These are phyloP conservation scores for Thyatira batis DNA, from an alignment of 2,888 invertebrate genomes.

Conservation along the genomic window DNA sequence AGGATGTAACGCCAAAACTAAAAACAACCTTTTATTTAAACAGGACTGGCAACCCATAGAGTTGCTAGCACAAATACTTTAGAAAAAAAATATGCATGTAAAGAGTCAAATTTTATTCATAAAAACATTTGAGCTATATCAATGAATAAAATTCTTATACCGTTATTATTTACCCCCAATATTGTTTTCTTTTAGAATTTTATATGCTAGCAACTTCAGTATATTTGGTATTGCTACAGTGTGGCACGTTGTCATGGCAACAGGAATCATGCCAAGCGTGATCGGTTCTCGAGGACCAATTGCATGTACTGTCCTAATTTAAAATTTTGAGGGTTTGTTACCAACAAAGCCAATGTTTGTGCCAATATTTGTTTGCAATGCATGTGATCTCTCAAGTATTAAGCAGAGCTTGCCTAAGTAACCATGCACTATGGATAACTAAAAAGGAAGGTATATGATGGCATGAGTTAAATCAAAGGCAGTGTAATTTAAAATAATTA, in stretches of 20 bases:
- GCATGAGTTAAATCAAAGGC: neutral
- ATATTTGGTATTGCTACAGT: conserved; percentile 34
- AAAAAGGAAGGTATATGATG: neutral
- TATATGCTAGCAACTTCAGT: conserved; percentile 55
- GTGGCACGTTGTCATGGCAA: conserved; percentile 57
- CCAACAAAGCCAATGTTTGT: conserved; percentile 20
- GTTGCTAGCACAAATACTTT: conserved; percentile 52
- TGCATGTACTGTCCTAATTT: conserved; percentile 26
- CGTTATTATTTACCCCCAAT: no score
- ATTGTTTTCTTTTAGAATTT: no score
- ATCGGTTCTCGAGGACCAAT: conserved; percentile 35
- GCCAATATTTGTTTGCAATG: conserved; percentile 19
- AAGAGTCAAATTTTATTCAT: no score
- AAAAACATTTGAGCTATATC: no score
- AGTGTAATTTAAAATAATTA: neutral
- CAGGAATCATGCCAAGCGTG: conserved; percentile 43
- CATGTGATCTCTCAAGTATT: neutral
- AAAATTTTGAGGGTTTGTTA: neutral
- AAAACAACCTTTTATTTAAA: conserved; percentile 9
- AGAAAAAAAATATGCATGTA: no score
- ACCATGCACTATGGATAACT: neutral
- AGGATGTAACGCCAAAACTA: conserved; percentile 1
- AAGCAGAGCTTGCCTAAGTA: neutral
- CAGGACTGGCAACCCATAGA: conserved; percentile 59
- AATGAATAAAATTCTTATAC: neutral